Evolutionary conservation across 37 sponge, comb jelly and placozoan species (phyloP).

Genomic region (Agelas oroides): DNA sequence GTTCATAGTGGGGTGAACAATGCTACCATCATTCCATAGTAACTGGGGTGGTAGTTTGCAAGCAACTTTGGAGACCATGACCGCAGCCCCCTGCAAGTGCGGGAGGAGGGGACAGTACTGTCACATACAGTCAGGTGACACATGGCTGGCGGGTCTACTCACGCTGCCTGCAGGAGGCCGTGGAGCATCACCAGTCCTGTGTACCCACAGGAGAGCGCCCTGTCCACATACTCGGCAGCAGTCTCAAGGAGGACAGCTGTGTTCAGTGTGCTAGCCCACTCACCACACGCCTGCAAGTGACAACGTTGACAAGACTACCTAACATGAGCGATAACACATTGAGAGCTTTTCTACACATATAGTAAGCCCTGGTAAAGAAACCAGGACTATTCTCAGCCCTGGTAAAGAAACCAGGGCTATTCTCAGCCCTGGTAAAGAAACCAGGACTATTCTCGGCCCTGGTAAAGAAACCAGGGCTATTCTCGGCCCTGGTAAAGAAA

Average conservation of each 20-base stretch:
- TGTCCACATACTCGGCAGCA: conserved; percentile 73
- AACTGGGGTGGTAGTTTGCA: conserved; percentile 76
- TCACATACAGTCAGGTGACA: no score
- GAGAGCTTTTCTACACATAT: no score
- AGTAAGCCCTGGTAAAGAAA: no score
- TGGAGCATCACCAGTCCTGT: conserved; percentile 85
- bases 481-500: no score
- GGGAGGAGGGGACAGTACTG: no score
- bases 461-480: no score
- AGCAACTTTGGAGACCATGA: conserved; percentile 50
- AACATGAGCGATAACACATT: not conserved
- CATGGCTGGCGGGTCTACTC: not conserved
- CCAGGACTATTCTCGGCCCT: no score
- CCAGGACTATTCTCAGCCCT: no score
- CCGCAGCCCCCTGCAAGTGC: conserved; percentile 16
- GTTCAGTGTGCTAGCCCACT: conserved; percentile 52
- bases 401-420: no score
- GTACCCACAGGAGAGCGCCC: conserved; percentile 80
- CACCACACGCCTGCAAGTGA: conserved; percentile 56
- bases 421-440: no score
- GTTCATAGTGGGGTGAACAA: conserved; percentile 42
- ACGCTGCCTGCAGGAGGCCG: conserved; percentile 60
- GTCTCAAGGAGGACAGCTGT: conserved; percentile 37
- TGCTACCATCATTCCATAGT: conserved; percentile 87
- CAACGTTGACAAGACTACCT: no score